Evolutionary conservation across 2,113 vertebrate species (phyloP).

Genomic region (Polypterus senegalus): DNA sequence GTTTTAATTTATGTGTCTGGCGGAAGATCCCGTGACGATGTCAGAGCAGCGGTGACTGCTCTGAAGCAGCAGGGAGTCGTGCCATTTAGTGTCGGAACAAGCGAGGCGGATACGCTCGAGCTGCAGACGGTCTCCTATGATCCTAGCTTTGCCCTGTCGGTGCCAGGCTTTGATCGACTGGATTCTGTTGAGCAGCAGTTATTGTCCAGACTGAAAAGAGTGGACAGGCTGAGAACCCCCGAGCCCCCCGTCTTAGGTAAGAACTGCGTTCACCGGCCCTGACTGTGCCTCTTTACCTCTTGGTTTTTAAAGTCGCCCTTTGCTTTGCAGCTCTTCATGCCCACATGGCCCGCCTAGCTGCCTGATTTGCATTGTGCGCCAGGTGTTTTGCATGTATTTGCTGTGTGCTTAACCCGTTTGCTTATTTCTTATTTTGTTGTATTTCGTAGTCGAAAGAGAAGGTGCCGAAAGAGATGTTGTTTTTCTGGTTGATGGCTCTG

Average conservation of each 20-base stretch:
- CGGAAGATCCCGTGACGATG: conserved; percentile 46
- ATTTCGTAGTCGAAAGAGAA: conserved; percentile 15
- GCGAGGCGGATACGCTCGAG: conserved; percentile 51
- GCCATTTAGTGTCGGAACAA: conserved; percentile 39
- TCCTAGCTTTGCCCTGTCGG: conserved; percentile 43
- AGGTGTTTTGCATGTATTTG: too few relatives aligned
- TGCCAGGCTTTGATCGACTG: conserved; percentile 37
- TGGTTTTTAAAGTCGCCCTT: too few relatives aligned
- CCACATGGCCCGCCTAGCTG: too few relatives aligned
- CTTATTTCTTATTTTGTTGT: neutral
- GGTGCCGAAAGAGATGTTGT: conserved; percentile 33
- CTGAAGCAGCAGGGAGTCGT: conserved; percentile 39
- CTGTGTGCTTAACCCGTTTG: too few relatives aligned
- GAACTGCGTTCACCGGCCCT: conserved; percentile 2
- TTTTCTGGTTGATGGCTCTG: conserved; percentile 46
- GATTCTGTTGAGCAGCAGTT: conserved; percentile 36
- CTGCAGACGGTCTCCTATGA: conserved; percentile 45
- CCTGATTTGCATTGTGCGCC: too few relatives aligned
- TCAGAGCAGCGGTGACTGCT: conserved; percentile 30
- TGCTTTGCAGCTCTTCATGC: too few relatives aligned
- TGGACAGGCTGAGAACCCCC: conserved; percentile 32
- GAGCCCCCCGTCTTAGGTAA: conserved; percentile 36
- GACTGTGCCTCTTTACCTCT: too few relatives aligned
- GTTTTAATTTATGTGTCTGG: conserved; percentile 47
- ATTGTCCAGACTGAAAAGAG: conserved; percentile 44